phyloP scores from a whole-genome alignment of 2,888 invertebrate genomes.

The Chloromyia formosa region DNA sequence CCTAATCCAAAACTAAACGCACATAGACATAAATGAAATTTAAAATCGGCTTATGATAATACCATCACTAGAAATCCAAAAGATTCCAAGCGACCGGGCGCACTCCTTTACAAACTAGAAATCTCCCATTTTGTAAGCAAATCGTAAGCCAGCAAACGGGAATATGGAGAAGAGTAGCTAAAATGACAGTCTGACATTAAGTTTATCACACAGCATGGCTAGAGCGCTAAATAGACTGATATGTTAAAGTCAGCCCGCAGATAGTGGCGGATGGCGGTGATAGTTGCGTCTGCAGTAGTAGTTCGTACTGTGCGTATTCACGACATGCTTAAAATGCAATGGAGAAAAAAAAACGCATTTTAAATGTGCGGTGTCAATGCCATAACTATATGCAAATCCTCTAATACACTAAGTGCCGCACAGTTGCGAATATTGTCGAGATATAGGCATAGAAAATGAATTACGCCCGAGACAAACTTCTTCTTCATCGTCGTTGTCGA shows the following conservation, averaged over 20 bases:
- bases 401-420: background rate
- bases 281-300: background rate
- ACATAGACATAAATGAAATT: slow-evolving; percentile 32
- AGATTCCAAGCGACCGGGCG: background rate
- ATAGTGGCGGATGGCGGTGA: background rate
- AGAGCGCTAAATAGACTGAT: slow-evolving; percentile 19
- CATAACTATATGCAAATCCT: slow-evolving; percentile 41
- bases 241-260: slow-evolving; percentile 2
- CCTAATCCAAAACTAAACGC: background rate
- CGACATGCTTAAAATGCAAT: slow-evolving; percentile 27
- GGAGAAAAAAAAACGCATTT: slow-evolving; percentile 33
- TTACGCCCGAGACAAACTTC: slow-evolving; percentile 18
- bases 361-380: slow-evolving; percentile 36
- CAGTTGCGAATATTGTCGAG: background rate
- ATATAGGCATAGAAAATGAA: slow-evolving; percentile 30
- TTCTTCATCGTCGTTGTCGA: slow-evolving; percentile 3
- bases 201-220: slow-evolving; percentile 35
- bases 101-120: slow-evolving; percentile 6
- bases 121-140: slow-evolving; percentile 33
- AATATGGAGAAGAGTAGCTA: slow-evolving; percentile 12
- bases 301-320: background rate
- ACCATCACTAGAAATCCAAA: background rate
- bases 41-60: slow-evolving; percentile 11
- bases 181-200: slow-evolving; percentile 32
- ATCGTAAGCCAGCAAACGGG: background rate